phyloP scores from a whole-genome alignment of 2,797 vertebrate species.

The Sebastes hubbsi region DNA sequence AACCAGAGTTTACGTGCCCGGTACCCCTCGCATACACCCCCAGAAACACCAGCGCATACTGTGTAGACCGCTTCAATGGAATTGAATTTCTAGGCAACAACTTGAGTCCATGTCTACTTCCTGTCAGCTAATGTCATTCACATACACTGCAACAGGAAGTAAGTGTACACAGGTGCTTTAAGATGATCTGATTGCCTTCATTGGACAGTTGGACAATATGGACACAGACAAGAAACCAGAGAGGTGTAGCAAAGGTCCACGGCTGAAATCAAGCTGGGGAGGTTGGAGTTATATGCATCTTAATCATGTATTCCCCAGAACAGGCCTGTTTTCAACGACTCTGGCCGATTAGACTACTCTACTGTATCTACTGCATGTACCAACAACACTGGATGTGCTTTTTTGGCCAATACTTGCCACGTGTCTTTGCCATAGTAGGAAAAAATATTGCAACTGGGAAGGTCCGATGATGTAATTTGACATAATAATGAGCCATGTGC shows the following conservation, averaged over 20 bases:
- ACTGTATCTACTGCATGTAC: neutral
- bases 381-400: neutral
- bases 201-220: neutral
- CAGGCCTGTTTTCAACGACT: neutral
- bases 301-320: neutral
- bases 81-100: too few relatives aligned
- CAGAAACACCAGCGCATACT: neutral
- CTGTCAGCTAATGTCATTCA: too few relatives aligned
- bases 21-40: neutral
- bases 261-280: neutral
- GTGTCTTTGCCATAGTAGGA: neutral
- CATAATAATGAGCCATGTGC: too few relatives aligned
- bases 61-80: too few relatives aligned
- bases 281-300: neutral
- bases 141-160: too few relatives aligned
- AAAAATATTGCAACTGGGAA: too few relatives aligned
- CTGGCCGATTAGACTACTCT: neutral
- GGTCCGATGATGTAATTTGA: too few relatives aligned
- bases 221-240: neutral
- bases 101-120: too few relatives aligned
- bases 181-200: neutral
- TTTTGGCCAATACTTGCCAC: neutral
- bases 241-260: neutral
- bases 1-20: too few relatives aligned
- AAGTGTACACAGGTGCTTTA: neutral